Percentiles rank a stretch among this genome's conserved stretches.
These are phyloP conservation scores for Drosophila limbata DNA, from an alignment of 2,888 invertebrate genomes.

Conservation along the genomic window DNA sequence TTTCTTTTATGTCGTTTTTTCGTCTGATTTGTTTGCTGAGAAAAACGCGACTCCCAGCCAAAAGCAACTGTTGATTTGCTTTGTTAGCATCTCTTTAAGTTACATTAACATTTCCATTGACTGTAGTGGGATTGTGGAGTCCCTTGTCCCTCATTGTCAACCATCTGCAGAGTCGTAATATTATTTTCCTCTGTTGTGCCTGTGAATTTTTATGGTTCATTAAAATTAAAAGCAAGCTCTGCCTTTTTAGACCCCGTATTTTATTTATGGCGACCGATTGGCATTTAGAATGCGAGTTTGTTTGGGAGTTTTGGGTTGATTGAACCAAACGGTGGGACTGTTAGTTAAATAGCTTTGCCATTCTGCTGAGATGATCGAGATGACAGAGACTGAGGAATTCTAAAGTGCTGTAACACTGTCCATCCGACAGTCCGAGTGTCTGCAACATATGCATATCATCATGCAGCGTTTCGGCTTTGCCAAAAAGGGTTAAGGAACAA, in stretches of 20 bases:
- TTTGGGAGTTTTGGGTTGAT: conserved; percentile 17
- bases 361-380: conserved; percentile 12
- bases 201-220: conserved; percentile 82
- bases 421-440: neutral
- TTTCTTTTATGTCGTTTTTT: conserved; percentile 39
- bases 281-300: conserved; percentile 28
- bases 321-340: conserved; percentile 31
- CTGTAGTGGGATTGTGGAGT: conserved; percentile 1
- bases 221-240: conserved; percentile 73
- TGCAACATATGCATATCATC: conserved; percentile 48
- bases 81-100: conserved; percentile 76
- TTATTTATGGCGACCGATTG: conserved; percentile 26
- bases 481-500: conserved; percentile 29
- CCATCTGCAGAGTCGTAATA: conserved; percentile 59
- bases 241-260: neutral
- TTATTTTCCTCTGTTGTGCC: conserved; percentile 62
- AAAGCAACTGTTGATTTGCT: conserved; percentile 60
- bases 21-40: conserved; percentile 66
- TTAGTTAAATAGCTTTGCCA: conserved; percentile 32
- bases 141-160: conserved; percentile 56
- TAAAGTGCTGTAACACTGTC: conserved; percentile 37
- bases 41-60: conserved; percentile 58
- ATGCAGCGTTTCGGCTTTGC: conserved; percentile 11
- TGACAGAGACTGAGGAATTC: conserved; percentile 5
- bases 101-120: conserved; percentile 73